Conservation (phyloP, 2,113 vertebrate species). For the Poeciliopsis occidentalis region DNA sequence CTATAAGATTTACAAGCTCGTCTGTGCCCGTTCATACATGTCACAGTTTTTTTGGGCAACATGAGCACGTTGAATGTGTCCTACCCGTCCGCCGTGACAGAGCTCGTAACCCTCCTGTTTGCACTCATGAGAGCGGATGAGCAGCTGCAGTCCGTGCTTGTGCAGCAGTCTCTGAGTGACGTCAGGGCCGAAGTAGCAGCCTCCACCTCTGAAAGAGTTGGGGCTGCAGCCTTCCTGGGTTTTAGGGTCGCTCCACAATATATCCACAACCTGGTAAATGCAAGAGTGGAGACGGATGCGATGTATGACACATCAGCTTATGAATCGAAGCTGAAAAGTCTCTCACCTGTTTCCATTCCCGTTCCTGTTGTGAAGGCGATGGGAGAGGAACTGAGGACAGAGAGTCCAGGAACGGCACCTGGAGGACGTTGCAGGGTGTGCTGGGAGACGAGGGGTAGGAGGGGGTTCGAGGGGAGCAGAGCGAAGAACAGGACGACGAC, state of each 20-base stretch:
- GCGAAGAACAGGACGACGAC: constrained; percentile 72
- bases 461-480: constrained; percentile 68
- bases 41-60: not conserved
- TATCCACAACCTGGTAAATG: constrained; percentile 83
- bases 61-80: not conserved
- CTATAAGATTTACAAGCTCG: constrained; percentile 64
- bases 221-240: constrained; percentile 86
- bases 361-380: constrained; percentile 69
- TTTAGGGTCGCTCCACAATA: constrained; percentile 96
- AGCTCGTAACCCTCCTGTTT: constrained; percentile 94
- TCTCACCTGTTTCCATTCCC: constrained; percentile 92
- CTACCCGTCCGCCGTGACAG: constrained; percentile 90
- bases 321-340: not conserved
- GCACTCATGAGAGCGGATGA: constrained; percentile 96
- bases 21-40: not conserved
- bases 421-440: constrained; percentile 57
- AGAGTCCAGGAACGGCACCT: constrained; percentile 78
- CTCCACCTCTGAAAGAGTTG: constrained; percentile 90
- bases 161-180: constrained; percentile 84
- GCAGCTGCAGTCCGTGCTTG: constrained; percentile 86
- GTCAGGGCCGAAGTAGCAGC: constrained; percentile 96
- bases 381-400: constrained; percentile 62
- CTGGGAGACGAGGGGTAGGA: constrained; percentile 59
- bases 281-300: not conserved
- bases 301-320: not conserved